Evolutionary conservation across 2,113 vertebrate species (phyloP), one percentile per base, ranked within the genome.

Genomic region (Phrynocephalus versicolor): DNA sequence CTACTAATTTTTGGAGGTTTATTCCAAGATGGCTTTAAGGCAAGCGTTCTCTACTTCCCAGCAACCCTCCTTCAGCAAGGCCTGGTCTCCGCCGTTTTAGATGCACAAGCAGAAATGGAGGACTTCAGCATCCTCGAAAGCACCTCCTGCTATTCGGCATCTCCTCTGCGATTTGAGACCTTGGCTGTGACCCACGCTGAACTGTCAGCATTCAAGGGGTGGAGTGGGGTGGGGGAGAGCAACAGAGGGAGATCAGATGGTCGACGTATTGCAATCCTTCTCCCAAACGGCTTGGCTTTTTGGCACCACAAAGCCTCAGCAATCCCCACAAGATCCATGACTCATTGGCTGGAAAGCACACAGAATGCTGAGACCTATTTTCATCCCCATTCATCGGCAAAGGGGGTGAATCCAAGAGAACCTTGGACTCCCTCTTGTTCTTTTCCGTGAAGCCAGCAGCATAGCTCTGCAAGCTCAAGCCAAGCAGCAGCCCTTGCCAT

Each of bases 401-500:
- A 88, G 78, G 78, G 77, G 78, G 77, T 69, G 82, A 81, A 75
- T 80, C 87, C 78, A 81, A 80, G 57, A 45, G 64, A 85, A 75
- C 76, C 65, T 71, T 81, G 83, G 87, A 81, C 55, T 33, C 60
- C 16, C 27, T 30, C 45, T 69, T 18, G n/a, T 78, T 81, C 69
- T 78, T 74, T 86, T 86, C 78, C 70, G 62, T 25, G 45, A 81
- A 86, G 64, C 71, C 60, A 84, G 87, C 60, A 84, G 87, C 35
- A 69, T 62, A 84, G 77, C 51, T 76, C 77, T 69, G 71, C 71
- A 84, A 84, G 71, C 70, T 33, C n/a, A 12, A 69, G 87, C 87
- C 87, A 81, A 88, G 70, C 64, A 76, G 83, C 62, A 75, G 79
- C 78, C 72, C 64, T 76, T 76, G 83, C 83, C 87, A 82, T 82